phyloP scores from a whole-genome alignment of 1,140 invertebrate species.

The Lasaia peninsularis region DNA sequence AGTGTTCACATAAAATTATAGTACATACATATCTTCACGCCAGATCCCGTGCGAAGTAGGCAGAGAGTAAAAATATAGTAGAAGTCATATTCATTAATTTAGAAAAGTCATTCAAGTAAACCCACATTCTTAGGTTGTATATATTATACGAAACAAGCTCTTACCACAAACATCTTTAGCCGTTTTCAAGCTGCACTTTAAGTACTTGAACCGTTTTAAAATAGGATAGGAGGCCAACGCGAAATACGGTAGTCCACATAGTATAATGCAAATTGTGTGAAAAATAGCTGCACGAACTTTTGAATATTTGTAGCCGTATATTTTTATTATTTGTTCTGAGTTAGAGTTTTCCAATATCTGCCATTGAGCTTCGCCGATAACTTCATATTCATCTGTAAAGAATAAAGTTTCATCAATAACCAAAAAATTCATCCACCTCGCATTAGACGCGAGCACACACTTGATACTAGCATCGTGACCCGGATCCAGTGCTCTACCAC shows the following conservation, averaged over 20 bases:
- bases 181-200: slow-evolving; percentile 73
- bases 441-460: too few relatives aligned
- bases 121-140: too few relatives aligned
- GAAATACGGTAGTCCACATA: slow-evolving; percentile 76
- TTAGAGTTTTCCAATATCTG: slow-evolving; percentile 66
- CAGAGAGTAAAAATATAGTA: too few relatives aligned
- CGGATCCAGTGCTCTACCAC: too few relatives aligned
- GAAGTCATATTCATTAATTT: too few relatives aligned
- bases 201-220: slow-evolving; percentile 68
- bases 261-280: slow-evolving; percentile 63
- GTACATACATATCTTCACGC: too few relatives aligned
- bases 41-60: too few relatives aligned
- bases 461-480: too few relatives aligned
- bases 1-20: too few relatives aligned
- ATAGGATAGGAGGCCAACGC: slow-evolving; percentile 72
- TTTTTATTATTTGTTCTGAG: slow-evolving; percentile 70
- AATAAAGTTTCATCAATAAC: slow-evolving; percentile 12
- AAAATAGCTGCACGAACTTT: slow-evolving; percentile 60
- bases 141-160: slow-evolving; percentile 20
- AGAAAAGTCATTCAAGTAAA: too few relatives aligned
- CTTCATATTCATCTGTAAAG: slow-evolving; percentile 74
- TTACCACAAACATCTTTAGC: slow-evolving; percentile 76
- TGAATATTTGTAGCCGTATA: slow-evolving; percentile 71
- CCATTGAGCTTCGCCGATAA: slow-evolving; percentile 74
- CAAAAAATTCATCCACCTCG: too few relatives aligned